A percentile compares a stretch with the other conserved stretches of the same genome.
phyloP scores from a whole-genome alignment of 2,113 vertebrate genomes.

The Pachyramphus minor region DNA sequence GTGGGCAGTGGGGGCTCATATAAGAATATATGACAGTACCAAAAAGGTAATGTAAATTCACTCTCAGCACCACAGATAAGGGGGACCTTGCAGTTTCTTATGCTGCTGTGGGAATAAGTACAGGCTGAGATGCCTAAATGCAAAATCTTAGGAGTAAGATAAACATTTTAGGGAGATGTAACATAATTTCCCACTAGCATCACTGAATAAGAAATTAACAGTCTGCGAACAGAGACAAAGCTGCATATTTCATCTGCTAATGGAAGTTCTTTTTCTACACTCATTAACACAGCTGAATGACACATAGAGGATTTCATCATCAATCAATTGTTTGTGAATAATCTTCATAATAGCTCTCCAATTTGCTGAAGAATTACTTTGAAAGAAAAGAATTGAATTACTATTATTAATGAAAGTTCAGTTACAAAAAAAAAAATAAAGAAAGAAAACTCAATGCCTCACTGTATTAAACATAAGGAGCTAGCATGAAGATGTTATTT shows the following conservation, averaged over 20 bases:
- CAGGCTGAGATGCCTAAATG: neutral
- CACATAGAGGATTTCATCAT: slow-evolving; percentile 38
- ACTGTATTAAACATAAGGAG: neutral
- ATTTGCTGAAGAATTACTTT: slow-evolving; percentile 49
- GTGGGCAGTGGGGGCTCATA: neutral
- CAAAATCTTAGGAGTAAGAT: neutral
- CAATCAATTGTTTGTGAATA: slow-evolving; percentile 51
- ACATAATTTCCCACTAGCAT: neutral
- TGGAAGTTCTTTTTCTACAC: slow-evolving; percentile 10
- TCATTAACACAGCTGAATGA: slow-evolving; percentile 47
- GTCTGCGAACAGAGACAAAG: slow-evolving; percentile 23
- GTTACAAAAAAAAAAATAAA: neutral
- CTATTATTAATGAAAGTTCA: slow-evolving; percentile 46
- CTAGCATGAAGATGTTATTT: neutral
- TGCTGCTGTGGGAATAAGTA: neutral
- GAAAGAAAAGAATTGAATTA: slow-evolving; percentile 43
- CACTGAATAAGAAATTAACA: slow-evolving; percentile 36
- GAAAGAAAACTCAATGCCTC: neutral
- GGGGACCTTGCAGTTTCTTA: neutral
- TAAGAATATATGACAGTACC: neutral
- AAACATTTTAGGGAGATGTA: neutral
- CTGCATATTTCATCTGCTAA: slow-evolving; percentile 41
- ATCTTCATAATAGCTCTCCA: slow-evolving; percentile 34
- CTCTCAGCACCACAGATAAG: neutral
- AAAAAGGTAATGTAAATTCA: neutral